phyloP scores from a whole-genome alignment of 2,797 vertebrate species.

The Carcharodon carcharias region DNA sequence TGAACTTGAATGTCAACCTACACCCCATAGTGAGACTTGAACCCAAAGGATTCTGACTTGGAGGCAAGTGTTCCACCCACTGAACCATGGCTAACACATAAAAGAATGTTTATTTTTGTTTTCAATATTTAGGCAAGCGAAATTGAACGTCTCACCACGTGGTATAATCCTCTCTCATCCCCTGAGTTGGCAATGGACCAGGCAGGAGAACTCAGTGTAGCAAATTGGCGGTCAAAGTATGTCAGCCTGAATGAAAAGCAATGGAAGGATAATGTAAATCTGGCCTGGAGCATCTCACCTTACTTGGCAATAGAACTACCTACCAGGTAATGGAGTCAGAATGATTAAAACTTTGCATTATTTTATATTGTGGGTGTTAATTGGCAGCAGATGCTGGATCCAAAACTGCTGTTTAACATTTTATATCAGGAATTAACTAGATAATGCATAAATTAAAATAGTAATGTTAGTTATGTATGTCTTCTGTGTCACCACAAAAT shows the following conservation, averaged over 20 bases:
- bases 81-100: neutral
- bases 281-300: slow-evolving; percentile 91
- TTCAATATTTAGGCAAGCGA: slow-evolving; percentile 75
- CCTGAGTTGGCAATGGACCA: slow-evolving; percentile 87
- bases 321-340: slow-evolving; percentile 60
- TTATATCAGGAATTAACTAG: neutral
- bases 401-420: neutral
- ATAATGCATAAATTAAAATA: neutral
- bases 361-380: neutral
- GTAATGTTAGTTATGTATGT: neutral
- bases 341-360: neutral
- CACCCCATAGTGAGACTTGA: neutral
- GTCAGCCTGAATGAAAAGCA: slow-evolving; percentile 90
- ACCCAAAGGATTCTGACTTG: neutral
- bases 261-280: slow-evolving; percentile 95
- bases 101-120: neutral
- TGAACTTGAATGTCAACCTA: neutral
- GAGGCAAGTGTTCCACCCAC: neutral
- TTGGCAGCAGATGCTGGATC: neutral
- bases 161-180: slow-evolving; percentile 92
- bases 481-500: neutral
- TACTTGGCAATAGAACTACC: slow-evolving; percentile 87
- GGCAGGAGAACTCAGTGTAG: slow-evolving; percentile 84
- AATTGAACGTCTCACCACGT: slow-evolving; percentile 86
- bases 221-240: slow-evolving; percentile 96